phyloP scores from a whole-genome alignment of 2,888 invertebrate species.

The Oeneis ivallda region DNA sequence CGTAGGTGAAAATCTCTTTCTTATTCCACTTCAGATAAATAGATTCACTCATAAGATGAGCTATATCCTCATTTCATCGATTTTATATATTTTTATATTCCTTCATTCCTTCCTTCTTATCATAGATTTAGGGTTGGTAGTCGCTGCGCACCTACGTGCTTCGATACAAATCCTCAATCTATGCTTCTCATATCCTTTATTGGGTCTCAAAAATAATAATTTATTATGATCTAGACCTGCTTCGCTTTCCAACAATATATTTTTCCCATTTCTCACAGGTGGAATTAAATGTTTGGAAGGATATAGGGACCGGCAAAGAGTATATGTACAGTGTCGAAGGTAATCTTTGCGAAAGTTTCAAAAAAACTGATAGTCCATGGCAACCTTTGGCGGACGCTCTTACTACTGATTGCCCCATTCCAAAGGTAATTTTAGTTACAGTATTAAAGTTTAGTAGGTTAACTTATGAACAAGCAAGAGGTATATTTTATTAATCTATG shows the following conservation, averaged over 20 bases:
- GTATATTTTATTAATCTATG: not conserved
- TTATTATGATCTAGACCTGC: too few species aligned
- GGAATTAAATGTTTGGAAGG: constrained; percentile 54
- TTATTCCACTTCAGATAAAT: too few species aligned
- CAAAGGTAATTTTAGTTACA: constrained; percentile 46
- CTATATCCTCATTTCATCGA: too few species aligned
- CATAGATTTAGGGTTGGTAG: too few species aligned
- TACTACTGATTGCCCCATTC: constrained; percentile 57
- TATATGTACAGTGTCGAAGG: constrained; percentile 49
- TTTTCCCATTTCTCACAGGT: constrained; percentile 46
- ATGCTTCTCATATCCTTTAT: too few species aligned
- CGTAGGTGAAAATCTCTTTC: too few species aligned
- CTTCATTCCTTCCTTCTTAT: too few species aligned
- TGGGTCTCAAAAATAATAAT: too few species aligned
- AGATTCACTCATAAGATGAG: too few species aligned
- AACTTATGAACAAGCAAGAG: not conserved
- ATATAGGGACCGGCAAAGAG: constrained; percentile 51
- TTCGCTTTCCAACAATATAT: not conserved
- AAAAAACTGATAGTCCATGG: constrained; percentile 59
- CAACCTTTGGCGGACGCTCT: constrained; percentile 50
- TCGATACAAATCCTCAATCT: too few species aligned
- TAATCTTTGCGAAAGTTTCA: constrained; percentile 54
- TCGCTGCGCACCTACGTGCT: too few species aligned
- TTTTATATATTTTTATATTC: too few species aligned
- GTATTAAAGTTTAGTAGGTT: not conserved